Evolutionary conservation across 2,113 vertebrate genomes (phyloP).

Genomic region (Heptranchias perlo): DNA sequence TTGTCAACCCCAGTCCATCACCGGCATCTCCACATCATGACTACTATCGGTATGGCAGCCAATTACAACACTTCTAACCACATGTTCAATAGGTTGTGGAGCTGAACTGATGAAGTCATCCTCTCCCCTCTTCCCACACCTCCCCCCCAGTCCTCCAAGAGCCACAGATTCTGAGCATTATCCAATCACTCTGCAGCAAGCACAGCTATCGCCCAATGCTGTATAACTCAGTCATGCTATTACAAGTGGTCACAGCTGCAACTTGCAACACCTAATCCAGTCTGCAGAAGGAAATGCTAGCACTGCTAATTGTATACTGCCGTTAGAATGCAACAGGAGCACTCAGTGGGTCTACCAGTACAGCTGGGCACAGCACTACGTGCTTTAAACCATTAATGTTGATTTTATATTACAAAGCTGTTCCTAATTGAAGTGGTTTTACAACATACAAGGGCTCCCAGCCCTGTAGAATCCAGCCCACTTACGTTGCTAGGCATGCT

Average conservation of each 20-base stretch:
- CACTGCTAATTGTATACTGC: not conserved
- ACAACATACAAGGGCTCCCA: not conserved
- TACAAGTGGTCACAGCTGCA: constrained; percentile 29
- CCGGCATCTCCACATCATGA: too few relatives aligned
- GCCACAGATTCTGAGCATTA: not conserved
- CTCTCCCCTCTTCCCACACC: not conserved
- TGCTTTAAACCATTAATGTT: not conserved
- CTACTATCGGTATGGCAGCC: not conserved
- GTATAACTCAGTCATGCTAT: not conserved
- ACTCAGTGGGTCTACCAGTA: not conserved
- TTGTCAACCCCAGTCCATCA: too few relatives aligned
- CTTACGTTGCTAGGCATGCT: not conserved
- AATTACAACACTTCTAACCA: not conserved
- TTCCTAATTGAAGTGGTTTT: not conserved
- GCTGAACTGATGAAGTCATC: not conserved
- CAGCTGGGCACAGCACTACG: not conserved
- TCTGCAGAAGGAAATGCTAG: not conserved
- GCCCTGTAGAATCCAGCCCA: not conserved
- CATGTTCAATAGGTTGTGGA: not conserved
- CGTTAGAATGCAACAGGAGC: not conserved
- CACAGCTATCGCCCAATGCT: not conserved
- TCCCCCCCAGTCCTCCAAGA: not conserved
- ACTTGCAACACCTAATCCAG: not conserved
- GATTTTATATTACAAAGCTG: not conserved
- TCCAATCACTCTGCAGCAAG: not conserved